Base-by-base conservation (phyloP, 2,797 vertebrate species). In the Hypotaenidia philippensis region DNA sequence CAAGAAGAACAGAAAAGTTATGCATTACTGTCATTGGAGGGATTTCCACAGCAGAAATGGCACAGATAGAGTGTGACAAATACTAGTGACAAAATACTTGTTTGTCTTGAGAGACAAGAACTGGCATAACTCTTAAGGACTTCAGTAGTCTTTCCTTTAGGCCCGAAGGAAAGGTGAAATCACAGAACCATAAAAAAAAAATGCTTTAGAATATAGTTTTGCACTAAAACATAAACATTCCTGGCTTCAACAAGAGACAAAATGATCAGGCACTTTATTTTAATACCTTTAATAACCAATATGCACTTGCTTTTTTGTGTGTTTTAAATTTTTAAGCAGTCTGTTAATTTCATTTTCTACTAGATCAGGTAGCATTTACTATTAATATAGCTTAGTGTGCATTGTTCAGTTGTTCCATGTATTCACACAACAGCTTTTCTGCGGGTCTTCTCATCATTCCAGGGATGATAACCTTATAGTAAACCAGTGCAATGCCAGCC, bases 71-170 rank as follows among this genome's bases (percentile, higher is more conserved):
- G 13, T 41, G 20, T 63, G 53, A 76, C 22, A 88, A 79, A 90
- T 50, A 8, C 11, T 32, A 56, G 22, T 6, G 36, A 70, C 10
- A 83, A 83, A 94, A 59, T 25, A 23, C 8, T 56, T 10, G 5
- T 15, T 29, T 45, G 12, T 55, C 32, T 49, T 47, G 47, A 68
- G 36, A 79, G 19, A 52, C 10, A 53, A 72, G 55, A 71, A 29
- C 17, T 65, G 3, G 2, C 1, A 2, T 57, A 87, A 74, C 2
- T 49, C 6, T 60, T 64, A 59, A 0, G 1, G 20, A 44, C 4
- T 65, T 85, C 25, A 16, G 29, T 5, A 59, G n/a, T 27, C 27
- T 61, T 75, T 41, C 10, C 2, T 80, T 63, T 53, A 83, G 64
- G 26, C 12, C 27, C 77, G 49, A 85, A 80, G 38, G 34, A 76